phyloP scores from a whole-genome alignment of 2,888 invertebrate genomes.

The Apodemia mormo region DNA sequence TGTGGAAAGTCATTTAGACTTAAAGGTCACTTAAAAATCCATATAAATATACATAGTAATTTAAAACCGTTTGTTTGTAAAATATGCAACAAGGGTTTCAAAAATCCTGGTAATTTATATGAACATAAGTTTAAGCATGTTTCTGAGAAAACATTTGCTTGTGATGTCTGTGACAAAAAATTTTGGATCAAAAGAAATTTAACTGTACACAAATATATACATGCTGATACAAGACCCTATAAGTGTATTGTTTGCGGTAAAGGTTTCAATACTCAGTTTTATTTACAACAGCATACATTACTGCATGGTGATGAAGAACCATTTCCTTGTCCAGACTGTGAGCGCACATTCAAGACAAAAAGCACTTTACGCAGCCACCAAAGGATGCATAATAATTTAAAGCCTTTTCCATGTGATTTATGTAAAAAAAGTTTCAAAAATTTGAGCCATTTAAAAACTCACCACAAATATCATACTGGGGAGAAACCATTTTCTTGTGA shows the following conservation, averaged over 20 bases:
- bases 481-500: conserved; percentile 14
- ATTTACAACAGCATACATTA: background rate
- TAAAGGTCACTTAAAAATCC: background rate
- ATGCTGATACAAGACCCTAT: background rate
- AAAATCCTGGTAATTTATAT: conserved; percentile 4
- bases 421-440: conserved; percentile 6
- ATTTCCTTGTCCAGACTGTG: conserved; percentile 6
- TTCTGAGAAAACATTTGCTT: conserved; percentile 4
- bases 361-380: background rate
- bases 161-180: conserved; percentile 7
- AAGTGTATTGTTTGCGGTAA: conserved; percentile 4
- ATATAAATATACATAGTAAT: conserved; percentile 3
- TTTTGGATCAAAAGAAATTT: conserved; percentile 2
- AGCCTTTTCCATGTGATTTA: conserved; percentile 2
- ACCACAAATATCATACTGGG: background rate
- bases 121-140: conserved; percentile 12
- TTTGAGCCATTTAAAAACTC: background rate
- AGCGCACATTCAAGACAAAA: background rate
- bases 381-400: conserved; percentile 3
- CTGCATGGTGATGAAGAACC: conserved; percentile 4
- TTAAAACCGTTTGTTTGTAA: background rate
- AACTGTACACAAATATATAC: conserved; percentile 8
- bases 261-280: background rate
- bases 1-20: conserved; percentile 4
- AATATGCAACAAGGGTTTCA: background rate